Conservation (phyloP, 53 echinoderm and acorn worm genomes). For the Holothuria leucospilota region DNA sequence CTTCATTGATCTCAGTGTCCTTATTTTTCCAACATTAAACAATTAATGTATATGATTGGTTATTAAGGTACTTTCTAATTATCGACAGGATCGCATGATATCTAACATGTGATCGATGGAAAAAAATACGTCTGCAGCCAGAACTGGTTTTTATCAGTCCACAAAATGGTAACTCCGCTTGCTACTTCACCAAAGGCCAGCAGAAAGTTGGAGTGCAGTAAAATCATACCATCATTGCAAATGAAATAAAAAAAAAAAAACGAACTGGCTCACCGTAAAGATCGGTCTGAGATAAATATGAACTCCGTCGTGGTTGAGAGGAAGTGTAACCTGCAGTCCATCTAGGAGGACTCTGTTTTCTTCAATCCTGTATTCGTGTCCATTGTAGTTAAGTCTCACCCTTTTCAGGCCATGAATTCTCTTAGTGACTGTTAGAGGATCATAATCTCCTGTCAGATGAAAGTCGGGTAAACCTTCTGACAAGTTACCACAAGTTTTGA, state of each 20-base stretch:
- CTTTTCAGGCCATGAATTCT: constrained; percentile 36
- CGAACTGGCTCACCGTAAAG: constrained; percentile 8
- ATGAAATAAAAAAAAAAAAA: not conserved
- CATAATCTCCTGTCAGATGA: constrained; percentile 45
- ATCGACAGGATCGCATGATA: too few species aligned
- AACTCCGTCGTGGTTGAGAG: constrained; percentile 46
- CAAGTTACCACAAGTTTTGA: constrained; percentile 44
- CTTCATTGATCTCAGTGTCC: too few species aligned
- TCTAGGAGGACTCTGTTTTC: constrained; percentile 55
- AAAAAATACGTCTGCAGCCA: too few species aligned
- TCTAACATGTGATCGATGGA: too few species aligned
- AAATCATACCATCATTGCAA: not conserved
- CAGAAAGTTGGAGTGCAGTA: not conserved
- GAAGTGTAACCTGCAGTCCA: constrained; percentile 58
- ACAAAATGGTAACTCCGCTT: too few species aligned
- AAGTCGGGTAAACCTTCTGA: constrained; percentile 40
- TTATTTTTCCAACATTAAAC: too few species aligned
- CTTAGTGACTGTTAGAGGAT: constrained; percentile 45
- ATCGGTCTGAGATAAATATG: constrained; percentile 31
- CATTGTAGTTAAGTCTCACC: constrained; percentile 3
- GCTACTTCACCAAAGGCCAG: too few species aligned
- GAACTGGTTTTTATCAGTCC: too few species aligned
- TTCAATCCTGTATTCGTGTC: constrained; percentile 31
- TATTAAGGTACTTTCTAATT: too few species aligned
- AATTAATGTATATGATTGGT: too few species aligned